Percentiles rank a stretch among this genome's conserved stretches.
These are phyloP conservation scores for Meghimatium bilineatum DNA, from an alignment of 2,888 invertebrate genomes.

Conservation along the genomic window DNA sequence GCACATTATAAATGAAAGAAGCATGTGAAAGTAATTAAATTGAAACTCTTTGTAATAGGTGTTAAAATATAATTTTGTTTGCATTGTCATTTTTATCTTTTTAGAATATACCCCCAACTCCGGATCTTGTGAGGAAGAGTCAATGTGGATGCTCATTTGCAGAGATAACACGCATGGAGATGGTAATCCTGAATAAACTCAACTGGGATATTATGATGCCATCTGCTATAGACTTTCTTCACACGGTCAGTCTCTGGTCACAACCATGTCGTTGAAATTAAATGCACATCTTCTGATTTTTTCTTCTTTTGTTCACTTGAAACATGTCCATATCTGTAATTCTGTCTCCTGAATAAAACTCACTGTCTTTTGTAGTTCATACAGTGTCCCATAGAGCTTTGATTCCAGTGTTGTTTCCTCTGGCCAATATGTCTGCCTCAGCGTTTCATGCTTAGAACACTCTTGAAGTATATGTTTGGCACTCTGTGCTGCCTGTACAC, in stretches of 20 bases:
- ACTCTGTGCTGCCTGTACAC: no score
- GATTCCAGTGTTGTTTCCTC: no score
- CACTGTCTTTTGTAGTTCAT: no score
- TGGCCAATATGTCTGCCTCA: no score
- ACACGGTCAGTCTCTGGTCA: slow-evolving; percentile 68
- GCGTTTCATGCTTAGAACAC: no score
- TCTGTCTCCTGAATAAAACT: no score
- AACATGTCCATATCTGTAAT: no score
- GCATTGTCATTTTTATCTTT: slow-evolving; percentile 23
- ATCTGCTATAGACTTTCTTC: slow-evolving; percentile 74
- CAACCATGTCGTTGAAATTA: not conserved
- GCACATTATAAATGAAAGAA: not conserved
- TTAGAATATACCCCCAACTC: slow-evolving; percentile 75
- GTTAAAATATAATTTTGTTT: slow-evolving; percentile 66
- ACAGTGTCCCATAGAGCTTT: no score
- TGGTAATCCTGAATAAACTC: slow-evolving; percentile 85
- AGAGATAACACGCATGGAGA: slow-evolving; percentile 91
- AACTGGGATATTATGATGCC: slow-evolving; percentile 71
- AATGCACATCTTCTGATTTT: no score
- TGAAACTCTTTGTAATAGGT: not conserved
- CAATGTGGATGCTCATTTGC: slow-evolving; percentile 89
- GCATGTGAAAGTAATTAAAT: not conserved
- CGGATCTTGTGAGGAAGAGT: slow-evolving; percentile 75
- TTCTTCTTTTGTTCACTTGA: no score
- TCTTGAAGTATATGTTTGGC: no score